phyloP scores from a whole-genome alignment of 2,797 vertebrate species.

The Squalus acanthias region DNA sequence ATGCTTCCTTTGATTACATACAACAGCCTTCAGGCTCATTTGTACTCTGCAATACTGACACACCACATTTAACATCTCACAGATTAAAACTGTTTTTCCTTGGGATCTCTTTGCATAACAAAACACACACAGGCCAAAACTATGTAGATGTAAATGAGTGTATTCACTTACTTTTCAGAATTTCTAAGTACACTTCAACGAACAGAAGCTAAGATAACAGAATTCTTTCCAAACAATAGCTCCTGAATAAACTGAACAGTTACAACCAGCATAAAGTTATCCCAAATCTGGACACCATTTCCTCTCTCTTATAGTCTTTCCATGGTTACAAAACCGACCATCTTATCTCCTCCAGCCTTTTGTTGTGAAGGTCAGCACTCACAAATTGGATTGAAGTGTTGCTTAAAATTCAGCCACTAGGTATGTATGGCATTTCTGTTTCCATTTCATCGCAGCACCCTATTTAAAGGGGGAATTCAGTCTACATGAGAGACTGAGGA shows the following conservation, averaged over 20 bases:
- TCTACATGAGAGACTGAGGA: background rate
- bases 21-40: constrained; percentile 18
- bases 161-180: constrained; percentile 7
- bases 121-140: background rate
- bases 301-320: background rate
- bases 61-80: constrained; percentile 19
- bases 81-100: constrained; percentile 14
- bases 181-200: constrained; percentile 16
- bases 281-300: constrained; percentile 1
- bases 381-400: background rate
- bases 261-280: background rate
- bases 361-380: background rate
- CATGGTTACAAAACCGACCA: background rate
- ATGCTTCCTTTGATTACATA: constrained; percentile 29
- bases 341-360: background rate
- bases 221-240: background rate
- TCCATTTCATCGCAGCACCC: background rate
- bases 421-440: background rate
- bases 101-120: background rate
- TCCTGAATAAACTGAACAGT: constrained; percentile 18
- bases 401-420: background rate
- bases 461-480: background rate
- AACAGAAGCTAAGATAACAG: background rate
- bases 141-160: background rate
- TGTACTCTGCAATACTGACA: constrained; percentile 16